phyloP scores from a whole-genome alignment of 2,888 invertebrate species.

The Antheraea yamamai region DNA sequence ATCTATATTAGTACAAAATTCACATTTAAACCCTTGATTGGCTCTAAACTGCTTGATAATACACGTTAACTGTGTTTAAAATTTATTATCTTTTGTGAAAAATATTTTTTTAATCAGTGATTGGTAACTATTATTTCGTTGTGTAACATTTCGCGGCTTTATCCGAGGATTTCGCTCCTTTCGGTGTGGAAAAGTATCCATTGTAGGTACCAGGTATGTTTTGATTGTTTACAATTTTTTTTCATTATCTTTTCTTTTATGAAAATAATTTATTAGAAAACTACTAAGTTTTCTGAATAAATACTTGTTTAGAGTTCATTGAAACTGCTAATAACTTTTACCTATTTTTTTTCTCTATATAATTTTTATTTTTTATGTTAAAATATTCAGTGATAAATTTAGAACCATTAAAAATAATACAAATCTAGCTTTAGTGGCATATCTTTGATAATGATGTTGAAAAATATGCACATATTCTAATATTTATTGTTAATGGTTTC shows the following conservation, averaged over 20 bases:
- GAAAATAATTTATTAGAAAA: neutral
- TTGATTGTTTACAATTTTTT: conserved; percentile 12
- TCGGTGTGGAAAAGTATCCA: conserved; percentile 11
- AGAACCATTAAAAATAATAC: neutral
- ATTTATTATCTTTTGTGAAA: conserved; percentile 30
- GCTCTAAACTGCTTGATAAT: conserved; percentile 70
- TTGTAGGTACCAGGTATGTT: conserved; percentile 17
- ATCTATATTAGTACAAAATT: conserved; percentile 71
- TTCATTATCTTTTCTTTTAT: neutral
- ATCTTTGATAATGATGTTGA: neutral
- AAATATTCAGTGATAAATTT: neutral
- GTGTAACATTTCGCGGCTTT: conserved; percentile 22
- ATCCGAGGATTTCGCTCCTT: conserved; percentile 9
- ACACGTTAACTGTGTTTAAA: conserved; percentile 36
- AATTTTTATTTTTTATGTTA: neutral
- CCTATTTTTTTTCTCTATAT: neutral
- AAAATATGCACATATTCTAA: neutral
- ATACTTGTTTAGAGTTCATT: neutral
- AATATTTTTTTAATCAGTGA: conserved; percentile 40
- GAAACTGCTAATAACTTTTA: neutral
- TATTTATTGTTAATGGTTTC: neutral
- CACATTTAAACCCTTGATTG: conserved; percentile 77
- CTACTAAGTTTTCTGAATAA: neutral
- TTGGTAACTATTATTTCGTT: conserved; percentile 24
- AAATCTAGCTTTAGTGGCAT: neutral